Conservation (phyloP, 1,140 invertebrate species). For the Argopecten irradians region DNA sequence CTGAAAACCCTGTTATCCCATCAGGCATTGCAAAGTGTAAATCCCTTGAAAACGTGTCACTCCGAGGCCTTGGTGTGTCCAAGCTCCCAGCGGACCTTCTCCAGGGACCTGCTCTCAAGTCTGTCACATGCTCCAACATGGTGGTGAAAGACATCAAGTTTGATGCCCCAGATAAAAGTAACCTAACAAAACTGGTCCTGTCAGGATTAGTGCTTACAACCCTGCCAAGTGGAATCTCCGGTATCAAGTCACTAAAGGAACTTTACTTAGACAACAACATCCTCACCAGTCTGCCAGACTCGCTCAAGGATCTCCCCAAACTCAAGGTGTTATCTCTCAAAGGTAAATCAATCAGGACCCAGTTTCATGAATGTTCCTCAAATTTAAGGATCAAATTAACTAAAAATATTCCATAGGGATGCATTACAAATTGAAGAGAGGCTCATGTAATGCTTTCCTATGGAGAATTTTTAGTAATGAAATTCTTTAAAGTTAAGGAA, state of each 20-base stretch:
- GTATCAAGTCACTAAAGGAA: constrained; percentile 52
- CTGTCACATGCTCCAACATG: constrained; percentile 45
- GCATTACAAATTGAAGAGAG: too few species aligned
- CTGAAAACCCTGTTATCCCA: constrained; percentile 45
- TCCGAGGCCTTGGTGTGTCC: constrained; percentile 54
- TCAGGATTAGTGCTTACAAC: constrained; percentile 52
- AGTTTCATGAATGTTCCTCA: too few species aligned
- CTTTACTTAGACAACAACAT: constrained; percentile 64
- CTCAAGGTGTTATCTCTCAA: constrained; percentile 60
- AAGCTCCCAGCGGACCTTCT: constrained; percentile 63
- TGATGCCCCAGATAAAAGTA: constrained; percentile 47
- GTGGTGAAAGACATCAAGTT: constrained; percentile 53
- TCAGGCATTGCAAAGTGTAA: constrained; percentile 56
- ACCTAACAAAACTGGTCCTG: constrained; percentile 55
- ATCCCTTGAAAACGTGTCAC: constrained; percentile 51
- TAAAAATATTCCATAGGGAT: too few species aligned
- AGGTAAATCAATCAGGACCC: constrained; percentile 53
- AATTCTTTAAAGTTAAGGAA: too few species aligned
- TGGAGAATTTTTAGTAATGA: too few species aligned
- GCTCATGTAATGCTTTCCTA: too few species aligned
- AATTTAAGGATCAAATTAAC: too few species aligned
- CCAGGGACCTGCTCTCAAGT: constrained; percentile 42
- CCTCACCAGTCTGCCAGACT: constrained; percentile 58
- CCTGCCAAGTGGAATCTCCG: constrained; percentile 57
- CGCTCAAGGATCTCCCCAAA: constrained; percentile 55